Base-by-base conservation (phyloP, 2,888 invertebrate species). In the Microplitis manilae region DNA sequence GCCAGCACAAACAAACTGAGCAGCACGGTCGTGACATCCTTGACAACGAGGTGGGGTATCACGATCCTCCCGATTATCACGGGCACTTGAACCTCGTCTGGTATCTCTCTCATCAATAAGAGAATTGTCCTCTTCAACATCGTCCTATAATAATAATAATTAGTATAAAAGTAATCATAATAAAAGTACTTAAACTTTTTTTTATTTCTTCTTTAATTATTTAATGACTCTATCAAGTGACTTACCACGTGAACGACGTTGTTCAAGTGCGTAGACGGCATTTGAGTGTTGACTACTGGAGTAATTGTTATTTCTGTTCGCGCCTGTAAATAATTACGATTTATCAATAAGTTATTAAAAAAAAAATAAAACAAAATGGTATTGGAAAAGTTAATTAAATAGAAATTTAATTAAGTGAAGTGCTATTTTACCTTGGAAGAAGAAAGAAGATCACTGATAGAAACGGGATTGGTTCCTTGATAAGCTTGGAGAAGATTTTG, bases 1-100 rank as follows among this genome's bases (percentile, higher is more conserved):
- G 71, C 96, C 96, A 67, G 96, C 96, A 89, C 97, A 97, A 65
- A 96, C 96, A 87, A 95, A 97, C 91, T 95, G 96, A 79, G 96
- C 96, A 84, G 95, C 93, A 81, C 94, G 93, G 78, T 94, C 93
- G 83, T 95, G 93, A 89, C 97, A 97, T 82, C 96, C 96, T 92
- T 96, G 96, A 90, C 97, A 97, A 82, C 94, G 93, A 72, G 96
- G 95, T 81, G 94, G 92, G 80, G 91, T 92, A 68, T 88, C 90
- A 81, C 84, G 88, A 78, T 85, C 90, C 2, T 88, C 88, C 75
- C 87, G 85, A 76, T 82, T 84, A 68, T 89, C 89, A 76, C 89
- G 87, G 67, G 82, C 82, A 72, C 86, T 84, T 7, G 86, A 82
- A 4, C 87, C 85, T 76, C 87, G 83, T 73, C 87, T 86, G 9